Base-by-base conservation (phyloP, 2,888 invertebrate genomes). In the Tethea ocularis region DNA sequence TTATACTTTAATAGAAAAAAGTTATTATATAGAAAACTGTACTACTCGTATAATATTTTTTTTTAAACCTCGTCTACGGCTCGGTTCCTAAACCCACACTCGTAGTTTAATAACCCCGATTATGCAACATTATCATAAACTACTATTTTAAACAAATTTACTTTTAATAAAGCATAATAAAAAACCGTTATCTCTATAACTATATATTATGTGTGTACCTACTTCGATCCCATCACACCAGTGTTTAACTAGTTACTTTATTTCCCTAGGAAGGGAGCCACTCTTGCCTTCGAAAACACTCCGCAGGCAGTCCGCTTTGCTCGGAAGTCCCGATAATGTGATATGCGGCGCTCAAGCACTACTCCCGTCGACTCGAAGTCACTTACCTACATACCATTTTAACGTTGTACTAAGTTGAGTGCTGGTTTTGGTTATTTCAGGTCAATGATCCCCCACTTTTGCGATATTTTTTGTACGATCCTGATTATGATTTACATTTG, bases 271-370 rank as follows among this genome's bases (percentile, higher is more conserved):
- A 58, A 51, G 62, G 56, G 62, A 66, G 63, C 67, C 63, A 64
- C 66, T 67, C 57, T 65, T 52, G 65, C 71, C 62, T 59, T 52
- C 58, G 64, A 61, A 64, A 62, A 61, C 66, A 66, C 60, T 62
- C 60, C 60, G 56, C 66, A 66, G 63, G 56, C 66, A 66, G 63
- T 61, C 64, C 64, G 41, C 57, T 63, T 60, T 66, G 63, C 63
- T 62, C 67, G 62, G 69, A 74, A 71, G 66, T 67, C 71, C 66
- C 74, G 74, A 80, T 81, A 81, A 81, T 80, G 75, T 74, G 77
- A 80, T 78, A 80, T 76, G 72, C 62, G 74, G 68, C 71, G 68
- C 71, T 71, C 72, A 72, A 74, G 66, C 61, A 61, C 56, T 52
- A 51, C 52, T 52, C 53, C 61, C 51, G 33, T 54, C 33, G 54